Conservation (phyloP, 2,797 vertebrate genomes). For the Avahi laniger region DNA sequence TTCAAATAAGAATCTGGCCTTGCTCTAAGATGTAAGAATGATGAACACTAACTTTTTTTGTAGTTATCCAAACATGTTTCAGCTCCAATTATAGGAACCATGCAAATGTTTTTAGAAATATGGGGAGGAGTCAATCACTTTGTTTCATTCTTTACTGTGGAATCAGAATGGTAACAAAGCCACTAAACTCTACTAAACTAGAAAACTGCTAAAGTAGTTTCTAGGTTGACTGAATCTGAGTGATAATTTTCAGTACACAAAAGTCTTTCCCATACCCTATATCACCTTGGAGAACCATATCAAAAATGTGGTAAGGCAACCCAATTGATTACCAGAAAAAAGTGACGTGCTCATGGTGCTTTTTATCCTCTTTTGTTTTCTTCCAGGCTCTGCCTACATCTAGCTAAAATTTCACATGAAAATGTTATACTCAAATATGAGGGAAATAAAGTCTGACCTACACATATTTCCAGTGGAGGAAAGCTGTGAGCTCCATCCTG, state of each 20-base stretch:
- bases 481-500: background rate
- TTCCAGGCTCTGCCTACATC: background rate
- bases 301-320: background rate
- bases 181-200: background rate
- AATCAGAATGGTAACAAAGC: background rate
- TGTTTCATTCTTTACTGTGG: constrained; percentile 17
- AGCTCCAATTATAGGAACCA: background rate
- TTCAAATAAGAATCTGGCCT: background rate
- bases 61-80: constrained; percentile 23
- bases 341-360: background rate
- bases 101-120: constrained; percentile 32
- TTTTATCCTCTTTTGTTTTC: background rate
- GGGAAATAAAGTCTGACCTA: constrained; percentile 57
- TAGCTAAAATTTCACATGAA: constrained; percentile 50
- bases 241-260: constrained; percentile 42
- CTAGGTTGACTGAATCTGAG: constrained; percentile 46
- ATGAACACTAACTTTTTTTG: background rate
- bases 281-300: background rate
- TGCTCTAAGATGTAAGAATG: background rate
- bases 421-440: background rate
- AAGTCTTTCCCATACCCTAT: background rate
- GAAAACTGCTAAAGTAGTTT: background rate
- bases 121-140: background rate
- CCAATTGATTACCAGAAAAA: background rate
- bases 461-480: constrained; percentile 49